Evolutionary conservation across 2,888 invertebrate genomes (phyloP).

Genomic region (Leptinotarsa tumamoca): DNA sequence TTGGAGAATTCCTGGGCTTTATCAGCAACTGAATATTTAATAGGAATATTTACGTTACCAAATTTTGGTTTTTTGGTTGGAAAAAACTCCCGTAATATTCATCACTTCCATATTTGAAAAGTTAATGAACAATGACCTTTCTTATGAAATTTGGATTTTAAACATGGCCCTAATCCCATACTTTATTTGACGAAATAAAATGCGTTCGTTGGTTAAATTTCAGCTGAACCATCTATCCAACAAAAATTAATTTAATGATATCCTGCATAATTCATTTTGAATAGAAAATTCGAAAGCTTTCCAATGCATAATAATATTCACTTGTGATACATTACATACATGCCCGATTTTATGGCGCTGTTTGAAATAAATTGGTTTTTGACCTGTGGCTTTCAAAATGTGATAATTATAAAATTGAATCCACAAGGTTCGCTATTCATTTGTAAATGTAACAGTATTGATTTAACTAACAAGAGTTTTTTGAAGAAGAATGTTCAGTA

Average conservation of each 20-base stretch:
- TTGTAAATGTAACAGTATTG: too few relatives aligned
- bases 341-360: neutral
- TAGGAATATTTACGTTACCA: too few relatives aligned
- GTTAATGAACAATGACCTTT: neutral
- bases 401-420: neutral
- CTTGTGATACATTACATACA: slow-evolving; percentile 1
- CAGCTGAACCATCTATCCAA: slow-evolving; percentile 17
- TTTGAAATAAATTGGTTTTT: neutral
- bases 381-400: neutral
- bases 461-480: too few relatives aligned
- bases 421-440: too few relatives aligned
- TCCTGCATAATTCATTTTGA: slow-evolving; percentile 19
- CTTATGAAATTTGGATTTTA: neutral
- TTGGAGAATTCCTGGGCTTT: too few relatives aligned
- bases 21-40: too few relatives aligned
- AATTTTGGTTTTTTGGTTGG: neutral
- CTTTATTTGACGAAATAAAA: neutral
- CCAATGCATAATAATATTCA: neutral
- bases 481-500: too few relatives aligned
- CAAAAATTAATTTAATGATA: slow-evolving; percentile 30
- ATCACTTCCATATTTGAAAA: neutral
- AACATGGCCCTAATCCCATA: neutral
- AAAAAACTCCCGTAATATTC: neutral
- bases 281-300: slow-evolving; percentile 3
- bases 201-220: slow-evolving; percentile 15